A percentile compares a stretch with the other conserved stretches of the same genome.
phyloP scores from a whole-genome alignment of 1,140 invertebrate species.

The Heliconius hermathena region DNA sequence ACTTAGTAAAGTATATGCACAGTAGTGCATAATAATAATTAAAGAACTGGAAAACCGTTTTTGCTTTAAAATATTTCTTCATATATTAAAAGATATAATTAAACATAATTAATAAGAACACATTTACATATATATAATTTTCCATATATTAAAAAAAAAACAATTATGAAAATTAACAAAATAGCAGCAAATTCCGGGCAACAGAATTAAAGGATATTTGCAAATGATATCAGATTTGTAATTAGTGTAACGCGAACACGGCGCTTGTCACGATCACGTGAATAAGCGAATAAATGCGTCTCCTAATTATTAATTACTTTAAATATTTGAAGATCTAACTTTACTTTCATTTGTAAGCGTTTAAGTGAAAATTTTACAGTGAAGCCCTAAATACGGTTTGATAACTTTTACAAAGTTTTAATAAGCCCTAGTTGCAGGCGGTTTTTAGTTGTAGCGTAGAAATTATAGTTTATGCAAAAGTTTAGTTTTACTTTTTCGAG shows the following conservation, averaged over 20 bases:
- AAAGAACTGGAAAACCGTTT: too few relatives aligned
- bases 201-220: not conserved
- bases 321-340: slow-evolving; percentile 20
- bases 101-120: too few relatives aligned
- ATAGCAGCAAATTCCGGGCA: not conserved
- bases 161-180: not conserved
- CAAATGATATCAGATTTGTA: slow-evolving; percentile 27
- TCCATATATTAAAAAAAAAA: too few relatives aligned
- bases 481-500: not conserved
- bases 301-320: slow-evolving; percentile 31
- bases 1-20: too few relatives aligned
- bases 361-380: slow-evolving; percentile 12
- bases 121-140: too few relatives aligned
- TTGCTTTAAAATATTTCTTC: too few relatives aligned
- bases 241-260: slow-evolving; percentile 19
- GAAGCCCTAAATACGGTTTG: not conserved
- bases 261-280: slow-evolving; percentile 22
- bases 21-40: too few relatives aligned
- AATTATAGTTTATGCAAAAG: not conserved
- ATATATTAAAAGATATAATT: too few relatives aligned
- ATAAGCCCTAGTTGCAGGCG: slow-evolving; percentile 6
- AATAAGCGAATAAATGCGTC: slow-evolving; percentile 27
- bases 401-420: slow-evolving; percentile 2
- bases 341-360: not conserved
- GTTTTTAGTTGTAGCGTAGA: slow-evolving; percentile 4